Conservation (phyloP, 2,888 invertebrate genomes). For the Ochlodes sylvanus region DNA sequence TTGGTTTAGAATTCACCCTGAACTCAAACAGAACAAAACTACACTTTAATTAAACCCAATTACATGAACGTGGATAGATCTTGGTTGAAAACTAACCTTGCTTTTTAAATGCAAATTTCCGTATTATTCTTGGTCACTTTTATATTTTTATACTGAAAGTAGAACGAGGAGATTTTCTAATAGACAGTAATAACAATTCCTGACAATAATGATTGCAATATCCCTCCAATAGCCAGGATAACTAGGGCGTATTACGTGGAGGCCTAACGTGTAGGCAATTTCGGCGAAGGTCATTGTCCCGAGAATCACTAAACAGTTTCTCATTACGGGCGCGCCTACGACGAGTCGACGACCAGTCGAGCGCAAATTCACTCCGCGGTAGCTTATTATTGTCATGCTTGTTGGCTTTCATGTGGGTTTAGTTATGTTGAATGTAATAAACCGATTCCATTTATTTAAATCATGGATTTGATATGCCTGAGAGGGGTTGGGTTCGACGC, state of each 20-base stretch:
- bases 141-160: too few relatives aligned
- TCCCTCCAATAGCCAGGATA: not conserved
- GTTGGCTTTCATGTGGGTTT: conserved; percentile 18
- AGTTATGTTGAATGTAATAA: conserved; percentile 3
- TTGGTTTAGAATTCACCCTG: too few relatives aligned
- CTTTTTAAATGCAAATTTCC: too few relatives aligned
- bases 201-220: not conserved
- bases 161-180: too few relatives aligned
- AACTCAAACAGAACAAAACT: too few relatives aligned
- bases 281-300: conserved; percentile 24
- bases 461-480: not conserved
- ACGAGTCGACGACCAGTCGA: conserved; percentile 23
- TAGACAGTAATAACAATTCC: too few relatives aligned
- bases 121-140: too few relatives aligned
- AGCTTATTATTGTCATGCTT: conserved; percentile 27
- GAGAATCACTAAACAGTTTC: conserved; percentile 28
- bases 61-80: too few relatives aligned
- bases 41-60: too few relatives aligned
- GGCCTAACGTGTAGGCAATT: conserved; percentile 12
- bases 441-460: not conserved
- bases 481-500: too few relatives aligned
- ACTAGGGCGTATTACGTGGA: not conserved
- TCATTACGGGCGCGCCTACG: conserved; percentile 29
- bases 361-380: conserved; percentile 29
- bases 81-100: too few relatives aligned